A percentile compares a stretch with the other conserved stretches of the same genome.
Conservation (phyloP, 2,797 vertebrate genomes). For the Poecilia picta region DNA sequence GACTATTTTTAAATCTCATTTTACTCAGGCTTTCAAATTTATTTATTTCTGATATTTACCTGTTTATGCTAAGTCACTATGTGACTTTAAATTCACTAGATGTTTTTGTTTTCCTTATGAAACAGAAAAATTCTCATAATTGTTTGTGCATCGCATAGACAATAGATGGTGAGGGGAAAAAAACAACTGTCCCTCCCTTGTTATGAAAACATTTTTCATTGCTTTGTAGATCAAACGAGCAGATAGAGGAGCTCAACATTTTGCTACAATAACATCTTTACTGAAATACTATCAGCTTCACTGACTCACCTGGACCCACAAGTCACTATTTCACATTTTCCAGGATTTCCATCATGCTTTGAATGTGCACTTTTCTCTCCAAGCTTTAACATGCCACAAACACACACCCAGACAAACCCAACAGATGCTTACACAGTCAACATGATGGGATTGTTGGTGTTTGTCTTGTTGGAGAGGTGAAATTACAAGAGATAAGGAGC, state of each 20-base stretch:
- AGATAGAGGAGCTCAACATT: neutral
- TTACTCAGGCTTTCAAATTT: neutral
- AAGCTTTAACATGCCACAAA: conserved; percentile 34
- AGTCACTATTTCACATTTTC: conserved; percentile 13
- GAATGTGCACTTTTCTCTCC: conserved; percentile 38
- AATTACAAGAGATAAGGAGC: conserved; percentile 64
- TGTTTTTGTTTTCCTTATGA: neutral
- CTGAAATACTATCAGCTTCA: neutral
- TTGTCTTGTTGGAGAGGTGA: conserved; percentile 67
- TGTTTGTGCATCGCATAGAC: neutral
- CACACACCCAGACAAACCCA: neutral
- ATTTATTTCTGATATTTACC: neutral
- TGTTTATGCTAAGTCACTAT: neutral
- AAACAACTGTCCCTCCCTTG: neutral
- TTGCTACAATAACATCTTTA: neutral
- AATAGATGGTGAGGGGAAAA: neutral
- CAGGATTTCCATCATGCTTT: conserved; percentile 38
- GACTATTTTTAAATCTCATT: neutral
- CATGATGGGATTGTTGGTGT: conserved; percentile 58
- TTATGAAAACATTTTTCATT: neutral
- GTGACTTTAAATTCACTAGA: neutral
- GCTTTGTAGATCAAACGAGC: neutral
- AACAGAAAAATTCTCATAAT: neutral
- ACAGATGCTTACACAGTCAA: conserved; percentile 46
- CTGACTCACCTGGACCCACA: neutral